Evolutionary conservation across 2,888 invertebrate species (phyloP).

Genomic region (Ectemnius continuus): DNA sequence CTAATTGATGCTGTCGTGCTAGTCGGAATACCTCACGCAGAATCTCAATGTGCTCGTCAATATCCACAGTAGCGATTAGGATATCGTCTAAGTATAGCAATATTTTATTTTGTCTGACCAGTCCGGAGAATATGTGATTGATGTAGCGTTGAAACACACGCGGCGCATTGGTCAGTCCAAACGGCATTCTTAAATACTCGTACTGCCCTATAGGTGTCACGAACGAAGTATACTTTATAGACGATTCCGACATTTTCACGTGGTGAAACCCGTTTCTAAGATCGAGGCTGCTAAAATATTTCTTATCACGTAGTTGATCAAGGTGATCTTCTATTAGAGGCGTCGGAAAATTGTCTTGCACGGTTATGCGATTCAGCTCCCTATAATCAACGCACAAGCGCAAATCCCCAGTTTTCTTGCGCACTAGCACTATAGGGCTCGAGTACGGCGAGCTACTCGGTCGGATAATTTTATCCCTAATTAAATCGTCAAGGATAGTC

Average conservation of each 20-base stretch:
- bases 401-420: background rate
- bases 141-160: slow-evolving; percentile 20
- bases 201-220: slow-evolving; percentile 17
- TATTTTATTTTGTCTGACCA: slow-evolving; percentile 13
- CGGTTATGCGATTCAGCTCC: background rate
- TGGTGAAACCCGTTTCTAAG: background rate
- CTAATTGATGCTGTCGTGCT: background rate
- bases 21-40: slow-evolving; percentile 38
- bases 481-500: too few species aligned
- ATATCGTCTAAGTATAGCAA: slow-evolving; percentile 25
- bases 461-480: background rate
- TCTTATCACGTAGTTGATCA: background rate
- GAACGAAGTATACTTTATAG: background rate
- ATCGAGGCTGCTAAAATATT: background rate
- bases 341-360: background rate
- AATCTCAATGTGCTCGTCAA: slow-evolving; percentile 23
- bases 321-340: background rate
- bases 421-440: background rate
- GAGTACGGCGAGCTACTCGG: background rate
- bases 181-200: slow-evolving; percentile 20
- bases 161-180: slow-evolving; percentile 19
- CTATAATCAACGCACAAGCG: background rate
- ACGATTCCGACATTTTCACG: background rate
- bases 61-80: background rate
- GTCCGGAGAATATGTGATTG: background rate